These are phyloP conservation scores for Agrochola lychnidis DNA, from an alignment of 2,888 invertebrate species.

Conservation along the genomic window DNA sequence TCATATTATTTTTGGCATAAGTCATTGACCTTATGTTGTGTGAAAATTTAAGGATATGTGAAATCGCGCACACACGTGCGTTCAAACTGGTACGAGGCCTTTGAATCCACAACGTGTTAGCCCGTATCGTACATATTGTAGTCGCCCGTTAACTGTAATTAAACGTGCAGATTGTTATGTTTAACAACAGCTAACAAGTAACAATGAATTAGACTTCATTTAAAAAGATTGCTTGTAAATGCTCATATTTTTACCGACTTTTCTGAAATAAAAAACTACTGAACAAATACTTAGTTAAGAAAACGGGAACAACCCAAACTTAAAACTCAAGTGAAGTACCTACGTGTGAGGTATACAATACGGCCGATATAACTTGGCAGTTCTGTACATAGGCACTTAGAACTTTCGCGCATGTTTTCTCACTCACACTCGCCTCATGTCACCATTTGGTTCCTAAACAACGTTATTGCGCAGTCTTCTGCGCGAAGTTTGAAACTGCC, in stretches of 20 bases:
- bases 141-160: constrained; percentile 16
- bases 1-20: constrained; percentile 34
- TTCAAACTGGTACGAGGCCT: constrained; percentile 45
- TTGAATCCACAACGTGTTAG: constrained; percentile 40
- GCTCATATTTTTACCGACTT: background rate
- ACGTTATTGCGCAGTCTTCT: too few relatives aligned
- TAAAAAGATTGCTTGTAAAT: background rate
- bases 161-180: constrained; percentile 9
- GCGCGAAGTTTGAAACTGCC: too few relatives aligned
- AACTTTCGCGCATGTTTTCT: too few relatives aligned
- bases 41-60: constrained; percentile 40
- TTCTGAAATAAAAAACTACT: background rate
- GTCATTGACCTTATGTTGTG: constrained; percentile 46
- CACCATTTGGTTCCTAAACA: too few relatives aligned
- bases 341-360: background rate
- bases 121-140: constrained; percentile 29
- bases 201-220: background rate
- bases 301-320: background rate
- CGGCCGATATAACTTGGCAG: too few relatives aligned
- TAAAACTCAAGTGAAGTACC: background rate
- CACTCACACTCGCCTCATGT: too few relatives aligned
- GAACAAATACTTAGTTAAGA: constrained; percentile 1
- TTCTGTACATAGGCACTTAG: too few relatives aligned
- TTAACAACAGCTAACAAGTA: constrained; percentile 9
- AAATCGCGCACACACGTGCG: constrained; percentile 41